Base-by-base conservation (phyloP, 2,113 vertebrate species). In the Hyaena hyaena region DNA sequence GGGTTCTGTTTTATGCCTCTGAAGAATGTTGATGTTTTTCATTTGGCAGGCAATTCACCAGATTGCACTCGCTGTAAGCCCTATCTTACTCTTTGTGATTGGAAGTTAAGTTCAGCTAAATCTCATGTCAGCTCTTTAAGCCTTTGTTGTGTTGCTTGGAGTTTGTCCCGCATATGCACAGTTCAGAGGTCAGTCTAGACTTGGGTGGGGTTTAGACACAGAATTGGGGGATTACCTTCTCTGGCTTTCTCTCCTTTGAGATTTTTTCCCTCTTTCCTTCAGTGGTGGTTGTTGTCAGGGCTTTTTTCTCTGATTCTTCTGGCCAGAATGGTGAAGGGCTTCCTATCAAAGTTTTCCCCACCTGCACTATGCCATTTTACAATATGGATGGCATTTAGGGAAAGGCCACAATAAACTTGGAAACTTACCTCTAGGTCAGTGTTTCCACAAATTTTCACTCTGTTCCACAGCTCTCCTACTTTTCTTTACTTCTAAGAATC, bases 1-100 rank as follows among this genome's bases (percentile, higher is more conserved):
- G 65, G n/a, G 24, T 97, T 84, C 69, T 89, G n/a, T 76, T 94
- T 73, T 48, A 81, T 77, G 24, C n/a, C 28, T 90, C 53, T 94
- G 89, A 95, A 93, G 76, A 93, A 93, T 61, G 53, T 73, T 73
- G 26, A 39, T 28, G 28, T 71, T 92, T 93, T 84, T 53, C 26
- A 24, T 69, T 90, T 79, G 50, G 21, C 53, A 84, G 71, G 23
- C 17, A 35, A 3, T 35, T 43, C 17, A 81, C 2, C 33, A 81
- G 58, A 5, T 85, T 71, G 74, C 43, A 81, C 31, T 84, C 39
- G 68, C 4, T 33, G 14, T 63, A 82, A 88, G 1, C 10, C 58
- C 8, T 48, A 0, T 31, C 53, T 84, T 19, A 65, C 23, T 94
- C 31, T 79, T 28, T 48, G 23, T 23, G 15, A 15, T 28, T 74